Conservation (phyloP, 2,888 invertebrate genomes). For the Ashinkailepas kermadecensis region DNA sequence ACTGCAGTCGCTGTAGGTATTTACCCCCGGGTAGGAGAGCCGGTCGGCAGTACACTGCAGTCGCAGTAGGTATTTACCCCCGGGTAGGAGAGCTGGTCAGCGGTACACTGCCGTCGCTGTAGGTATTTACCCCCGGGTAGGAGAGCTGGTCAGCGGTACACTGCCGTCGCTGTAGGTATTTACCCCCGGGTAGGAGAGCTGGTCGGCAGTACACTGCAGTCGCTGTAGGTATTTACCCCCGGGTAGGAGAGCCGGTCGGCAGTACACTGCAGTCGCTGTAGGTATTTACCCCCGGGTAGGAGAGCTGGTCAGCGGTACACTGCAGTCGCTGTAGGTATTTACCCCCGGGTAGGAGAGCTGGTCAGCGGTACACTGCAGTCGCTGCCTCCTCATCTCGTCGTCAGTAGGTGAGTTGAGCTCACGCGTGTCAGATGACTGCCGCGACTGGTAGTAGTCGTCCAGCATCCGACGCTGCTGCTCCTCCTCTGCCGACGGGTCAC, state of each 20-base stretch:
- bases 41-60: neutral
- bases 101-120: too few relatives aligned
- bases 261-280: neutral
- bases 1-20: neutral
- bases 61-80: neutral
- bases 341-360: neutral
- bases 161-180: too few relatives aligned
- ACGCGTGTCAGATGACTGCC: neutral
- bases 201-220: too few relatives aligned
- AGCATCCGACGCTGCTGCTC: neutral
- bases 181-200: too few relatives aligned
- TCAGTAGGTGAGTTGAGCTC: neutral
- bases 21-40: neutral
- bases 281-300: too few relatives aligned
- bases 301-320: too few relatives aligned
- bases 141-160: too few relatives aligned
- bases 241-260: neutral
- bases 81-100: too few relatives aligned
- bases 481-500: neutral
- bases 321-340: neutral
- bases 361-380: neutral
- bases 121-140: too few relatives aligned
- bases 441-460: conserved; percentile 7
- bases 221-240: too few relatives aligned
- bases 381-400: neutral